phyloP scores from a whole-genome alignment of 1,140 invertebrate species.

The Aphelenchoides besseyi region DNA sequence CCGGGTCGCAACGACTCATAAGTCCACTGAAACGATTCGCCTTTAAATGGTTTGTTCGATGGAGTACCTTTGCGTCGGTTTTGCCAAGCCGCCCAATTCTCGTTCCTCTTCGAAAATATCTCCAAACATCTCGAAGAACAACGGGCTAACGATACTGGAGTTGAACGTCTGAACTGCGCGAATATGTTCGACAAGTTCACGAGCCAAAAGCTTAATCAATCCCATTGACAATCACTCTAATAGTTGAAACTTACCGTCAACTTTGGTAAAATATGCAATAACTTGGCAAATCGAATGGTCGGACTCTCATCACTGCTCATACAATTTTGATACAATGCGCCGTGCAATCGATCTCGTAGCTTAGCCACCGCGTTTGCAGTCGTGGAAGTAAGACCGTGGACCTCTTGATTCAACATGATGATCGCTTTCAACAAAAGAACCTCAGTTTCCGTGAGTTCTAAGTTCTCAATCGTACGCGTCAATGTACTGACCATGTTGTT shows the following conservation, averaged over 20 bases:
- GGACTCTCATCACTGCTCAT: slow-evolving; percentile 14
- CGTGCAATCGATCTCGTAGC: slow-evolving; percentile 48
- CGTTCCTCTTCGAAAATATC: slow-evolving; percentile 51
- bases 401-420: slow-evolving; percentile 41
- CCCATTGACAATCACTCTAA: neutral
- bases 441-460: slow-evolving; percentile 40
- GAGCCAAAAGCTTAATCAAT: slow-evolving; percentile 45
- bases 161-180: slow-evolving; percentile 50
- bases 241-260: slow-evolving; percentile 38
- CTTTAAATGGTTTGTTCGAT: no score
- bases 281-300: slow-evolving; percentile 48
- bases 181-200: slow-evolving; percentile 52
- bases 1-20: neutral
- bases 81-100: slow-evolving; percentile 15
- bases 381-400: slow-evolving; percentile 17
- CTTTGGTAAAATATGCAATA: slow-evolving; percentile 54
- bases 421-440: slow-evolving; percentile 48
- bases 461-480: slow-evolving; percentile 30
- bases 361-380: slow-evolving; percentile 22
- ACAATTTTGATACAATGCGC: slow-evolving; percentile 50
- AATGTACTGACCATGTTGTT: slow-evolving; percentile 35
- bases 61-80: slow-evolving; percentile 3
- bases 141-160: slow-evolving; percentile 23
- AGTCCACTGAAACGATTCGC: neutral
- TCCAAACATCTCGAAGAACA: slow-evolving; percentile 56